phyloP scores from a whole-genome alignment of 1,140 invertebrate species.

The Proctacanthus coquilletti region DNA sequence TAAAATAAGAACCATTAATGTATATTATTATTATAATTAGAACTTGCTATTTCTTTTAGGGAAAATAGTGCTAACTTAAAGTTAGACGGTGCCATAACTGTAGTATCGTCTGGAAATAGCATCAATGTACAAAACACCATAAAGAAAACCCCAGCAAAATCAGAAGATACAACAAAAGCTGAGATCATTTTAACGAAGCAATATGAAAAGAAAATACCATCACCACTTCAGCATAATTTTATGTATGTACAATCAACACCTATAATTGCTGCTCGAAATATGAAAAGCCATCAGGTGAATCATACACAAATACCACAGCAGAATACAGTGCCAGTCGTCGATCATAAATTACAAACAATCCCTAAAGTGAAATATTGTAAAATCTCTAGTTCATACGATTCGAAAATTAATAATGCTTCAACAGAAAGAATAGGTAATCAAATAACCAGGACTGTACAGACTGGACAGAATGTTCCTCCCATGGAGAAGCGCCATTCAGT shows the following conservation, averaged over 20 bases:
- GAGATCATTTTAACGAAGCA: background rate
- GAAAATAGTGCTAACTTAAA: background rate
- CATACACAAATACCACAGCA: no score
- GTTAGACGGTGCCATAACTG: background rate
- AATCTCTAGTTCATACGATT: background rate
- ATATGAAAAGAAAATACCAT: background rate
- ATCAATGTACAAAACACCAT: background rate
- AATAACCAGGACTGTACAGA: background rate
- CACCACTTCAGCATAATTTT: background rate
- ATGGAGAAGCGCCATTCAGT: slow-evolving; percentile 6
- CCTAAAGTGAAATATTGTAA: background rate
- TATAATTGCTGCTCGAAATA: background rate
- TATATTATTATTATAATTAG: background rate
- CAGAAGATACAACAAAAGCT: background rate
- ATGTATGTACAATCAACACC: no score
- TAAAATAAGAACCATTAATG: background rate
- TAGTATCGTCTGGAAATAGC: no score
- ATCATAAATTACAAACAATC: background rate
- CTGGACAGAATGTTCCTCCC: background rate
- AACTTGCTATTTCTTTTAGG: background rate
- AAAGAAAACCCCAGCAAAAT: background rate
- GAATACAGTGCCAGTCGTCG: no score
- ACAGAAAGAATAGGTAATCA: background rate
- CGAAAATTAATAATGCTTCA: background rate
- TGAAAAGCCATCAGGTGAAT: background rate